These are phyloP conservation scores for Amphimedon queenslandica DNA, from an alignment of 37 sponge, comb jelly and placozoan genomes.

Conservation along the genomic window DNA sequence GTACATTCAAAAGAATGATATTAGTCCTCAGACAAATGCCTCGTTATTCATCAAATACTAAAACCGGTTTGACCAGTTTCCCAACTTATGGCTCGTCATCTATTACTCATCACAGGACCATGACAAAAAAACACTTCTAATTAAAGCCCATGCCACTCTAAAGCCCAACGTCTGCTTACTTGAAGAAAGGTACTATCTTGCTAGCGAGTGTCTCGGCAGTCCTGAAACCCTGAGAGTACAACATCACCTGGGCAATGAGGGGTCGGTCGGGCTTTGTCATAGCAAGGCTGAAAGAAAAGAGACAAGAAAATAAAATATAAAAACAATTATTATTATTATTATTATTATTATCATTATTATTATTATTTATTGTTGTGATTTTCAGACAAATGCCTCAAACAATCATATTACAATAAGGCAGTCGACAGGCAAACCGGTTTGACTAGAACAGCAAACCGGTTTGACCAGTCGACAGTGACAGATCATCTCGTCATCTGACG, in stretches of 20 bases:
- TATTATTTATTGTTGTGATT: too few relatives aligned
- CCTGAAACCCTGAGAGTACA: constrained; percentile 98
- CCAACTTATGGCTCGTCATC: constrained; percentile 1
- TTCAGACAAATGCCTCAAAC: constrained; percentile 3
- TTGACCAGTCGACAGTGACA: not conserved
- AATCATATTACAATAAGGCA: not conserved
- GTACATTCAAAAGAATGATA: not conserved
- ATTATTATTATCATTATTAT: too few relatives aligned
- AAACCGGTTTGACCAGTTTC: too few relatives aligned
- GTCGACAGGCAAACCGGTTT: not conserved
- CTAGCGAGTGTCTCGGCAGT: constrained; percentile 85
- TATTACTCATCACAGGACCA: not conserved
- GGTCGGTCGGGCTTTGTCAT: constrained; percentile 99
- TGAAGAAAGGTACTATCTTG: constrained; percentile 98
- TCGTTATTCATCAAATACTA: too few relatives aligned
- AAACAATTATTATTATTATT: not conserved
- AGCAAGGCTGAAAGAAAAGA: constrained; percentile 59
- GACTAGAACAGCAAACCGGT: not conserved
- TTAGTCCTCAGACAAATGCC: constrained; percentile 6
- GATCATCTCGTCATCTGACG: constrained; percentile 5
- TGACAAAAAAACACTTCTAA: not conserved
- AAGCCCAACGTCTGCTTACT: too few relatives aligned
- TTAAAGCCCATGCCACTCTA: too few relatives aligned
- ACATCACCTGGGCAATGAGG: constrained; percentile 98
- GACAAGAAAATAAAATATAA: not conserved